Base-by-base conservation (phyloP, 2,113 vertebrate genomes). In the Psephotus haematonotus region DNA sequence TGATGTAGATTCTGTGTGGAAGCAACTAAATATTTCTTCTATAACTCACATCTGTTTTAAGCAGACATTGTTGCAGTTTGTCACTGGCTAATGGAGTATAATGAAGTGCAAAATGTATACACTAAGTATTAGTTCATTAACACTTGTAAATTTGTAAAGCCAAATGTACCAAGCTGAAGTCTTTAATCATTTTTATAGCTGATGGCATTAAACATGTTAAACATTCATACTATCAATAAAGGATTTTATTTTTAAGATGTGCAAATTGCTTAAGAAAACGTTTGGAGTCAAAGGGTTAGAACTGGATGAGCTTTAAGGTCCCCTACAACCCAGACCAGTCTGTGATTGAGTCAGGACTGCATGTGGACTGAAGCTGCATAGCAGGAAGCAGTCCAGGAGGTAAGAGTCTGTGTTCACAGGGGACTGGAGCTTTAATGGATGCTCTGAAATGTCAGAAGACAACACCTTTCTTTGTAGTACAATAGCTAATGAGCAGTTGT, bases 81-180 rank as follows among this genome's bases (percentile, higher is more conserved):
- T 97, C 95, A 94, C 95, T 92, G 96, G 95, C 93, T 96, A 90
- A 77, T 88, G 94, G 94, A 97, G 96, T 81, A 82, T 97, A 93
- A 98, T 93, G 97, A 97, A 92, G 97, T 97, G 84, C 93, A 95
- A 90, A 91, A 76, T 23, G 82, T 52, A 74, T 89, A 95, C 92
- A 83, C 71, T 93, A 84, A 84, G 91, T 97, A 95, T 95, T 97
- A 95, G 97, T 82, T 95, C 92, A 92, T 97, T 98, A 97, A 98
- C 96, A 90, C 92, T 71, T 98, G 98, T 98, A 97, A 97, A 98
- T 97, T 95, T 98, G 98, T 98, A 98, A 98, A 98, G 96, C 96
- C 97, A 97, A 95, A 96, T 95, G 96, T 97, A 96, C 94, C 92
- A 9, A 95, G 96, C 96, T 91, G 92, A 97, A 96, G 88, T 96